A percentile compares a stretch with the other conserved stretches of the same genome.
Conservation (phyloP, 2,113 vertebrate species). For the Saimiri boliviensis region DNA sequence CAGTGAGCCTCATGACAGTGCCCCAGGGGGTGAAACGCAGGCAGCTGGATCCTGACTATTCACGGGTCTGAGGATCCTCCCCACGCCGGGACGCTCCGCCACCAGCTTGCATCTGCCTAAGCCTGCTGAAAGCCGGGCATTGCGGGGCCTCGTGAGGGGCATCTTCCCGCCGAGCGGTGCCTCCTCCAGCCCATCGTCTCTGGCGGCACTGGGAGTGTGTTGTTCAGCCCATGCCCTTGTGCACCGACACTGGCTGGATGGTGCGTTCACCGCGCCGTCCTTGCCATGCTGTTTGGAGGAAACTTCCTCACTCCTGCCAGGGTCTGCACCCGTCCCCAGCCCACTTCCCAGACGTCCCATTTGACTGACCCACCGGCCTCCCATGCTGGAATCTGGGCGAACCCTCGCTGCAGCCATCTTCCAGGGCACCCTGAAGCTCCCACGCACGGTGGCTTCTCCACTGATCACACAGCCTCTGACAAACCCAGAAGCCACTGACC, state of each 20-base stretch:
- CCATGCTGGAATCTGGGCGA: rapidly evolving
- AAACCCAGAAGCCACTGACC: rapidly evolving
- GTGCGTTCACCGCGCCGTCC: rapidly evolving
- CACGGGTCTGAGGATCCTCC: rapidly evolving
- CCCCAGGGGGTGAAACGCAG: rapidly evolving
- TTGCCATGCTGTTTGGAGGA: not conserved
- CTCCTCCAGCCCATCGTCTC: not conserved
- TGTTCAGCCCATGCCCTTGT: not conserved
- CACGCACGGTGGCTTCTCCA: rapidly evolving
- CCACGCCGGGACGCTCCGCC: rapidly evolving
- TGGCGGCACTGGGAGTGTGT: rapidly evolving
- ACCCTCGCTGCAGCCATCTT: rapidly evolving
- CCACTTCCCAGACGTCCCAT: not conserved
- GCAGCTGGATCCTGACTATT: not conserved
- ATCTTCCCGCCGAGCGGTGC: rapidly evolving
- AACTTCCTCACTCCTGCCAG: rapidly evolving
- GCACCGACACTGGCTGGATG: rapidly evolving
- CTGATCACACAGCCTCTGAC: not conserved
- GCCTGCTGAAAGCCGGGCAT: not conserved
- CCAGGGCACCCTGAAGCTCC: rapidly evolving
- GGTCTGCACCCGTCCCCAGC: rapidly evolving
- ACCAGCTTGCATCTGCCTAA: not conserved
- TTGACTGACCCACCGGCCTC: not conserved
- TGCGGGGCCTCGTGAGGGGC: too few species aligned
- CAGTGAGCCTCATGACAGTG: rapidly evolving